Evolutionary conservation across 2,113 vertebrate species (phyloP).

Genomic region (Bubo blakistoni): DNA sequence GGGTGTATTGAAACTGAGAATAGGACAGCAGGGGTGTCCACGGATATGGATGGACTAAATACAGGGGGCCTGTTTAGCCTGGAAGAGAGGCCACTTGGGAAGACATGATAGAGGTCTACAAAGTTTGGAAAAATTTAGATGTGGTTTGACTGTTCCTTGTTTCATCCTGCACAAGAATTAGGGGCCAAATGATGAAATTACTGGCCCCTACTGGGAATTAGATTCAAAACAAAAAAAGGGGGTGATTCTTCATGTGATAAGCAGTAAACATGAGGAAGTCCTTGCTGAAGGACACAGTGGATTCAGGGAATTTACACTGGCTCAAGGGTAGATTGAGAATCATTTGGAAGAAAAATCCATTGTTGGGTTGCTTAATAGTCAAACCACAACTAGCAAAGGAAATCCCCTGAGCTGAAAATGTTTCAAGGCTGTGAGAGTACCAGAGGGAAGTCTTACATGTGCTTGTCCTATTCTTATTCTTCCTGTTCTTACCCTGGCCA

Average conservation of each 20-base stretch:
- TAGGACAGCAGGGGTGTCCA: background rate
- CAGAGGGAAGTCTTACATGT: conserved; percentile 33
- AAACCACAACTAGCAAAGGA: conserved; percentile 5
- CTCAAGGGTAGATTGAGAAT: background rate
- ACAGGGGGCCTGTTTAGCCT: background rate
- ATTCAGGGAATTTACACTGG: background rate
- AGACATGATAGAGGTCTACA: background rate
- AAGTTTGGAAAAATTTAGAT: background rate
- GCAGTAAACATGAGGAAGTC: background rate
- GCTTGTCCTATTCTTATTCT: conserved; percentile 43
- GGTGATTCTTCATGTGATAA: background rate
- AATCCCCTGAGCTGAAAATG: conserved; percentile 42
- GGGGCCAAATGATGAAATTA: background rate
- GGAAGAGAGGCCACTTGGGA: background rate
- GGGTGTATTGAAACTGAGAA: background rate
- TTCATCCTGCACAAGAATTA: background rate
- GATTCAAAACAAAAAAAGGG: background rate
- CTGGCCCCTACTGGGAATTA: background rate
- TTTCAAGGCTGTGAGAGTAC: background rate
- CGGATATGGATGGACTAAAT: background rate
- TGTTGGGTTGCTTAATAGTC: background rate
- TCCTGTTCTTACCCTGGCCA: conserved; percentile 32
- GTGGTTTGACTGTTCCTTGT: background rate
- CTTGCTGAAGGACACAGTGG: background rate
- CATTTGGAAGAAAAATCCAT: background rate